A percentile compares a stretch with the other conserved stretches of the same genome.
These are phyloP conservation scores for Manis pentadactyla DNA, from an alignment of 2,797 vertebrate genomes.

Conservation along the genomic window DNA sequence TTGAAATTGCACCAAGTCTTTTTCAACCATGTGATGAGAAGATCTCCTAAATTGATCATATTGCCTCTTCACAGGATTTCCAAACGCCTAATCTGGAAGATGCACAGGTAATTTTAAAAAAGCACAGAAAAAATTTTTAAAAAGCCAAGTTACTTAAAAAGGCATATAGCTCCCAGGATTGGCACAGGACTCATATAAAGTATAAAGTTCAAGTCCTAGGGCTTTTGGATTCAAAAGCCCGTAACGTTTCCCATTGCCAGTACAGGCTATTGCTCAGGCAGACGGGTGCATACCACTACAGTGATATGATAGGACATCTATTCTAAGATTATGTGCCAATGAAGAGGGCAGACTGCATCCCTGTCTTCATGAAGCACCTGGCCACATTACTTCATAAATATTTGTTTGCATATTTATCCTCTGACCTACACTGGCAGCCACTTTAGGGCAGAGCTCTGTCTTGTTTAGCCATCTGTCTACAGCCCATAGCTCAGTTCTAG, in stretches of 20 bases:
- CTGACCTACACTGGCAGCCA: not conserved
- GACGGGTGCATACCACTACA: not conserved
- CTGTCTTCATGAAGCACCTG: not conserved
- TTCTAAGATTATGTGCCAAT: not conserved
- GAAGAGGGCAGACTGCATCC: not conserved
- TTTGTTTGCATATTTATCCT: not conserved
- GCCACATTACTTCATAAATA: not conserved
- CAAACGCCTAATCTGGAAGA: not conserved
- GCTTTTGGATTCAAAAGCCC: not conserved
- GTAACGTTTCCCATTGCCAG: not conserved
- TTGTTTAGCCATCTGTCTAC: not conserved
- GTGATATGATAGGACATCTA: not conserved
- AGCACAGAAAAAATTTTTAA: not conserved
- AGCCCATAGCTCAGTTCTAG: not conserved
- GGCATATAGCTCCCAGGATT: not conserved
- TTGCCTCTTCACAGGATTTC: not conserved
- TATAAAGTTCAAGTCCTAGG: not conserved
- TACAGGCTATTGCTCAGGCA: not conserved
- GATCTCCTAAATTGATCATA: not conserved
- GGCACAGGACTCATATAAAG: not conserved
- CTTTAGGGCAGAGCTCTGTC: not conserved
- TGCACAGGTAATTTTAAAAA: not conserved
- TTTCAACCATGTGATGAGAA: not conserved
- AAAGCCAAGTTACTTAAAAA: not conserved
- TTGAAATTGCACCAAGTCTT: conserved; percentile 23